Conservation (phyloP, 2,888 invertebrate species). For the Polydrusus tereticollis region DNA sequence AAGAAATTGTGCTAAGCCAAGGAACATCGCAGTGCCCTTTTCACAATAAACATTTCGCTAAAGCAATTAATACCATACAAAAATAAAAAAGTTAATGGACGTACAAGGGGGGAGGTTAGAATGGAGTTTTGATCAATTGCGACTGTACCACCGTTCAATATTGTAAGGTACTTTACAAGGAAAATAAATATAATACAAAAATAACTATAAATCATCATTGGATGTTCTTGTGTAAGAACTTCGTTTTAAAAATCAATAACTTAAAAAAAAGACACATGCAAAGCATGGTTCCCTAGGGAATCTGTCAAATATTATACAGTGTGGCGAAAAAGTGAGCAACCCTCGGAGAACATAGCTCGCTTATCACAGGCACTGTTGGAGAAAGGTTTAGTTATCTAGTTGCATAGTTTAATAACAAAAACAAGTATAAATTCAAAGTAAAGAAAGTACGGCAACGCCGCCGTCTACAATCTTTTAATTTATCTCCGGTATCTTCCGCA, state of each 20-base stretch:
- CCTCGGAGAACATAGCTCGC: too few relatives aligned
- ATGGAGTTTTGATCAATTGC: slow-evolving; percentile 16
- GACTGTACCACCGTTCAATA: too few relatives aligned
- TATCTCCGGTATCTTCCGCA: too few relatives aligned
- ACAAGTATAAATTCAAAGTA: too few relatives aligned
- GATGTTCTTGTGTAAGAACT: not conserved
- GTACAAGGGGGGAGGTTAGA: not conserved
- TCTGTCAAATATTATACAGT: not conserved
- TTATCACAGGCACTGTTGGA: too few relatives aligned
- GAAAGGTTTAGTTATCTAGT: too few relatives aligned
- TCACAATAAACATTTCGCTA: slow-evolving; percentile 6
- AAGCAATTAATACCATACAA: slow-evolving; percentile 30
- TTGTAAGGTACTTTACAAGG: not conserved
- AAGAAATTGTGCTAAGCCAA: slow-evolving; percentile 37
- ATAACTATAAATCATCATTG: not conserved
- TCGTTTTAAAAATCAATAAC: not conserved
- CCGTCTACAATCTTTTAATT: too few relatives aligned
- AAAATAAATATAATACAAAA: not conserved
- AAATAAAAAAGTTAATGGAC: slow-evolving; percentile 14
- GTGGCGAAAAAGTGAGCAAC: not conserved
- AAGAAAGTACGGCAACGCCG: too few relatives aligned
- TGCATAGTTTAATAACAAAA: too few relatives aligned
- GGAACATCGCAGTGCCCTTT: slow-evolving; percentile 27
- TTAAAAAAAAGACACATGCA: not conserved
- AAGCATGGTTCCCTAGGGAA: not conserved